A percentile compares a stretch with the other conserved stretches of the same genome.
These are phyloP conservation scores for Strigamia crassipes DNA, from an alignment of 2,888 invertebrate species.

Conservation along the genomic window DNA sequence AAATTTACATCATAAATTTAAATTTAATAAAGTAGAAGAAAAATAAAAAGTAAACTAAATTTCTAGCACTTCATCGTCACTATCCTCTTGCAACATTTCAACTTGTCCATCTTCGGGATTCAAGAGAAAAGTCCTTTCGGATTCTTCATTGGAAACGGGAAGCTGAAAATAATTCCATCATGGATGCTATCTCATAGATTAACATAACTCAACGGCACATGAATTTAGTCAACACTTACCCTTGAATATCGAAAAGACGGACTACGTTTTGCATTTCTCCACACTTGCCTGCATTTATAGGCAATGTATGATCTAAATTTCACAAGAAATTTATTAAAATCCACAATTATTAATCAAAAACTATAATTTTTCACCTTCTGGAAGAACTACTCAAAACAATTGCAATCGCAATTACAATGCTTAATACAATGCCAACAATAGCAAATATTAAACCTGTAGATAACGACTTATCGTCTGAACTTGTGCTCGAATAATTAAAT, in stretches of 20 bases:
- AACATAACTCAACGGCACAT: neutral
- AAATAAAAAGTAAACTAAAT: neutral
- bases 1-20: neutral
- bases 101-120: conserved; percentile 21
- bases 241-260: conserved; percentile 10
- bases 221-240: neutral
- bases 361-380: neutral
- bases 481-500: neutral
- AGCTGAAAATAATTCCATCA: conserved; percentile 6
- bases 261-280: neutral
- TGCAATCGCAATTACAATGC: neutral
- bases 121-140: neutral
- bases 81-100: neutral
- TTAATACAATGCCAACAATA: neutral
- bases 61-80: neutral
- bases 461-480: neutral
- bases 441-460: neutral
- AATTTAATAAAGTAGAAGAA: neutral
- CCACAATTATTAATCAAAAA: neutral
- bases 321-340: neutral
- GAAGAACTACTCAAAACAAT: conserved; percentile 5
- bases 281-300: neutral
- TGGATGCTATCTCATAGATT: conserved; percentile 4
- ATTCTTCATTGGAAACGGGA: neutral
- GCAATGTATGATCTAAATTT: neutral